Percentiles rank a stretch among this genome's conserved stretches.
Evolutionary conservation across 2,113 vertebrate species (phyloP).

Genomic region (Platysternon megacephalum): DNA sequence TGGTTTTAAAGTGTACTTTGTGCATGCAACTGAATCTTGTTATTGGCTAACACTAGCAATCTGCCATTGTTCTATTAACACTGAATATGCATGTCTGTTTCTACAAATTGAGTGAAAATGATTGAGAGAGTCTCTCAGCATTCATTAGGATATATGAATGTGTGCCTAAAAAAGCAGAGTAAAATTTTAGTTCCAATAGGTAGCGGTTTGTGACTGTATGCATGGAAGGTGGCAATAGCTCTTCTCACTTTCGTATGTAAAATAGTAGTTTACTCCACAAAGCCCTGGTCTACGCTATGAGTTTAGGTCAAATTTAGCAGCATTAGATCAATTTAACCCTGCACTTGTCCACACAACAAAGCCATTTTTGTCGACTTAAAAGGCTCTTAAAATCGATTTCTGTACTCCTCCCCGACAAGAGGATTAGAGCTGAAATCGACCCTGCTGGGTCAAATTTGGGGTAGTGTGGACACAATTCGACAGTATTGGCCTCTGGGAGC

Average conservation of each 20-base stretch:
- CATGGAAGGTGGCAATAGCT: neutral
- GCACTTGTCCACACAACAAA: no score
- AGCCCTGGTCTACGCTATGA: no score
- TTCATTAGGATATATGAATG: rapidly evolving
- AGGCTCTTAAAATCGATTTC: no score
- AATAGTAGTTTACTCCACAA: neutral
- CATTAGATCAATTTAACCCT: no score
- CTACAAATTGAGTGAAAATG: rapidly evolving
- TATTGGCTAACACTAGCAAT: neutral
- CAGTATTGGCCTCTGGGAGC: no score
- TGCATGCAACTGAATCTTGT: neutral
- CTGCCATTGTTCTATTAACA: rapidly evolving
- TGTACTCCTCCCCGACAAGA: no score
- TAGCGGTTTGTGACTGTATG: neutral
- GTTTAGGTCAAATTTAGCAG: no score
- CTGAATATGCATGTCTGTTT: neutral
- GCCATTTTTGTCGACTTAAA: no score
- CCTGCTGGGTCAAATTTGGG: no score
- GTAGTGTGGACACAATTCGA: no score
- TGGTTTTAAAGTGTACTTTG: neutral
- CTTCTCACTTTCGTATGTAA: neutral
- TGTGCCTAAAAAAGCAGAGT: neutral
- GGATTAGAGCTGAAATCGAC: no score
- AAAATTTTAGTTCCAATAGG: neutral
- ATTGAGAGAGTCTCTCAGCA: neutral